Conservation (phyloP, 2,888 invertebrate species). For the Thecocarcelia acutangulata region DNA sequence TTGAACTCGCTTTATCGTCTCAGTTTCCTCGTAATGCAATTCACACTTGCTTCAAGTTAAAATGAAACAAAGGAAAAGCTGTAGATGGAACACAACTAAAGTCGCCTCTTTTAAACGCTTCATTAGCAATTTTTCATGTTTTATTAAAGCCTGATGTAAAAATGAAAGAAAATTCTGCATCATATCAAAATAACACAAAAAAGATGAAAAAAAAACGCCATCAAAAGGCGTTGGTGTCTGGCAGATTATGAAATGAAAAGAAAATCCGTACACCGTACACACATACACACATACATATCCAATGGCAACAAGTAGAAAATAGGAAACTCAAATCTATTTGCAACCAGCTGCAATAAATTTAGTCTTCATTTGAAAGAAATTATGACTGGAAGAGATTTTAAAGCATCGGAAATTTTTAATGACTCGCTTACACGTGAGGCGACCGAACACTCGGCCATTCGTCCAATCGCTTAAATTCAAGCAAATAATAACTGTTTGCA, state of each 20-base stretch:
- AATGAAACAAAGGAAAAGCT: conserved; percentile 7
- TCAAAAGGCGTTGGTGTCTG: conserved; percentile 55
- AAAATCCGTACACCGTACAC: conserved; percentile 2
- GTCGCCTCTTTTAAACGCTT: conserved; percentile 64
- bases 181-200: neutral
- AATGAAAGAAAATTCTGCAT: conserved; percentile 6
- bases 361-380: conserved; percentile 71
- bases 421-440: conserved; percentile 74
- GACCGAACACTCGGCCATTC: neutral
- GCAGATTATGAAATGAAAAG: conserved; percentile 38
- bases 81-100: conserved; percentile 8
- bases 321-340: conserved; percentile 41
- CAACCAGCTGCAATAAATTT: conserved; percentile 62
- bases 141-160: conserved; percentile 40
- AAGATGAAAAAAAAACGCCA: neutral
- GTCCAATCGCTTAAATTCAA: conserved; percentile 20
- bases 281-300: neutral
- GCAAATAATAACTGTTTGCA: conserved; percentile 67
- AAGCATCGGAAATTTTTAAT: conserved; percentile 75
- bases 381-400: conserved; percentile 72
- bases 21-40: conserved; percentile 47
- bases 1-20: conserved; percentile 9
- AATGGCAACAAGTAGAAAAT: conserved; percentile 8
- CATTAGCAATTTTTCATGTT: conserved; percentile 64
- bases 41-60: conserved; percentile 57